phyloP scores from a whole-genome alignment of 1,140 invertebrate genomes.

The Aphaenogaster floridana region DNA sequence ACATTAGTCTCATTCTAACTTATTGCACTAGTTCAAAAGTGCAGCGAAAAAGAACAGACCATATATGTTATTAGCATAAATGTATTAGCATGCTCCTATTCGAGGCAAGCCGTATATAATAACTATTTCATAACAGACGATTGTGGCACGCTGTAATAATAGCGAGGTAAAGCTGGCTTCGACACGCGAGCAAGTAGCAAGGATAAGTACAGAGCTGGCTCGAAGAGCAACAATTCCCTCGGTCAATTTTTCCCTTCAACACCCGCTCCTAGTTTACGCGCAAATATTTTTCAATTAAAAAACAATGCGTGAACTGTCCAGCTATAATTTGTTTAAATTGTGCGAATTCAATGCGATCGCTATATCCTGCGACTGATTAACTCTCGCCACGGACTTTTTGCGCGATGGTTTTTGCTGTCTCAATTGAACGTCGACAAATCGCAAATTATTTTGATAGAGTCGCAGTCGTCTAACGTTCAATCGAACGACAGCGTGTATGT shows the following conservation, averaged over 20 bases:
- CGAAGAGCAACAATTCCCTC: not conserved
- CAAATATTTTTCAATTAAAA: not conserved
- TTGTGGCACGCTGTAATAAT: conserved; percentile 2
- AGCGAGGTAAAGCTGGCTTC: conserved; percentile 16
- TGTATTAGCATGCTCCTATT: conserved; percentile 21
- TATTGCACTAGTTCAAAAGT: too few species aligned
- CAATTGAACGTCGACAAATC: not conserved
- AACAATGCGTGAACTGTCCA: not conserved
- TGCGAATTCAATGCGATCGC: not conserved
- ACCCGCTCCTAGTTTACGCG: not conserved
- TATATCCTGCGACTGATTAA: not conserved
- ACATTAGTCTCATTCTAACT: too few species aligned
- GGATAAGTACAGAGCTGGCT: not conserved
- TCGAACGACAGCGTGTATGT: not conserved
- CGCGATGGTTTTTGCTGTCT: not conserved
- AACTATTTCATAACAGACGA: conserved; percentile 28
- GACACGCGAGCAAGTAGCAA: conserved; percentile 36
- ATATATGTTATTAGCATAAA: conserved; percentile 4
- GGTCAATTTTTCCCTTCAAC: conserved; percentile 16
- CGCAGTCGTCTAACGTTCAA: not conserved
- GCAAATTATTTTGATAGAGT: conserved; percentile 10
- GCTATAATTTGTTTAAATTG: not conserved
- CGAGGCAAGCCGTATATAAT: not conserved
- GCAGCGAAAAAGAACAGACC: not conserved
- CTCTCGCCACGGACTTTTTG: not conserved